Base-by-base conservation (phyloP, 2,888 invertebrate species). In the Ectropis crepuscularia region DNA sequence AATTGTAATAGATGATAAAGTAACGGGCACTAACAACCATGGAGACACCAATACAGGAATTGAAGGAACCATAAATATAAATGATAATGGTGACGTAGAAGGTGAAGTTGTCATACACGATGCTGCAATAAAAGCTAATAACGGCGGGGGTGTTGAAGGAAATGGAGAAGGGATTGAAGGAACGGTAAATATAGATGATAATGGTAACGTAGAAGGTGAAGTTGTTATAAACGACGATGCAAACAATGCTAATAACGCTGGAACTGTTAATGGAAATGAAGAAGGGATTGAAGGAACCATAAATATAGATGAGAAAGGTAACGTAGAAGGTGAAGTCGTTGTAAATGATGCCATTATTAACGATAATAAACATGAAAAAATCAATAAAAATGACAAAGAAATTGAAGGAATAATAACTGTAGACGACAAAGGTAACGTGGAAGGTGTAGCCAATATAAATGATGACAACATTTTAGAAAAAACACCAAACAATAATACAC, bases 31-130 rank as follows among this genome's bases (percentile, higher is more conserved):
- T 11, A 38, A 45, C 6, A 36, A 36, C n/a, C 10, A 45, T 6
- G 46, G 28, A 6, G 46, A 46, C 7, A 8, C n/a, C 37, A 54
- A 36, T 36, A 45, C 6, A 0, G 57, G n/a, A 50, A 16, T 50
- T 6, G n/a, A 59, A 59, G 59, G 41, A 41, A 37, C 45, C 6
- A 11, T 59, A 5, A 53, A 6, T 0, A 5, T 53, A 8, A 5
- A 59, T 36, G 36, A 45, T 5, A 39, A 28, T 39, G 46, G n/a
- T 5, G 16, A 10, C 4, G n/a, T 51, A 11, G 41, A 51, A 51
- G 61, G 45, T 12, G 45, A 50, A 45, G 38, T 55, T 38, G n/a
- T 39, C 12, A 9, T 55, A 38, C 6, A 54, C 10, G 38, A 61
- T 8, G 16, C 36, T 42, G 28, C n/a, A 12, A 8, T 7, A 36